Conservation (phyloP, 2,797 vertebrate species). For the Pagetopsis macropterus region DNA sequence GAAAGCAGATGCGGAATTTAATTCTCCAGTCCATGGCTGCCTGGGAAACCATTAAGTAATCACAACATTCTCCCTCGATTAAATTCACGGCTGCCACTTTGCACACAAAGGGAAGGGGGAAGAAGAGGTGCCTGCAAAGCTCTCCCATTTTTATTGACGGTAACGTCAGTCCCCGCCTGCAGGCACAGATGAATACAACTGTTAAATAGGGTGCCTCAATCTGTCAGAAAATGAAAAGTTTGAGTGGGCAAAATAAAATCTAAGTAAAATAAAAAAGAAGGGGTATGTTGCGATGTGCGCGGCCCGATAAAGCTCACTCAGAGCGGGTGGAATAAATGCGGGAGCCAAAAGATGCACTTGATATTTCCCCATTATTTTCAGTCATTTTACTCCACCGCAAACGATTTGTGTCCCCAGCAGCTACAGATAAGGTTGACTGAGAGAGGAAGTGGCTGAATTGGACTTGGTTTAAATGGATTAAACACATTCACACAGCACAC, state of each 20-base stretch:
- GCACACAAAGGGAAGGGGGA: constrained; percentile 92
- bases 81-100: constrained; percentile 97
- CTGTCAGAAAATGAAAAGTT: constrained; percentile 95
- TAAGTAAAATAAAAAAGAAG: constrained; percentile 85
- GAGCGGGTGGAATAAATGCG: constrained; percentile 82
- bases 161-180: constrained; percentile 89
- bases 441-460: constrained; percentile 78
- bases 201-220: constrained; percentile 92
- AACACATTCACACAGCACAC: constrained; percentile 60
- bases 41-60: constrained; percentile 99
- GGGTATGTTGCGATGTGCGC: constrained; percentile 79
- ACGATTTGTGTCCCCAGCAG: constrained; percentile 84
- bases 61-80: constrained; percentile 98
- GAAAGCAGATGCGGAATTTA: constrained; percentile 99
- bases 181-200: constrained; percentile 91
- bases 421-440: constrained; percentile 80
- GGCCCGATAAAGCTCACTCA: constrained; percentile 88
- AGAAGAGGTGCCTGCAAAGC: constrained; percentile 88
- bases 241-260: constrained; percentile 87
- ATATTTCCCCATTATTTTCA: constrained; percentile 84
- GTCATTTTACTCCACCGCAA: constrained; percentile 77
- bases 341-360: constrained; percentile 80
- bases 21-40: constrained; percentile 99
- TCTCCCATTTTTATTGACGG: constrained; percentile 93
- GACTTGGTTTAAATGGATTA: constrained; percentile 81